phyloP scores from a whole-genome alignment of 1,140 invertebrate species.

The Drosophila oshimai region DNA sequence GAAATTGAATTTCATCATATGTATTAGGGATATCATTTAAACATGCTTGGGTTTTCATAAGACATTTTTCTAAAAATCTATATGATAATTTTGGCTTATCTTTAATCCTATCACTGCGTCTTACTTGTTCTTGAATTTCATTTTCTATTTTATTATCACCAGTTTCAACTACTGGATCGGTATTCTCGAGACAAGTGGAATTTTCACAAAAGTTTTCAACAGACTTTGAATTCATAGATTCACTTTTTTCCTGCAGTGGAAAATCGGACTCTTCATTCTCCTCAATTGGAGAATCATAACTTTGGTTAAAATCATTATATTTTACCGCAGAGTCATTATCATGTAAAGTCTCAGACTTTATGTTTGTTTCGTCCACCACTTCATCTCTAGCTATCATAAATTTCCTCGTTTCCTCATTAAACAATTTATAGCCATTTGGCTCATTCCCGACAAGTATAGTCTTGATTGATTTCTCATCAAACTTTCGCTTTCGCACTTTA shows the following conservation, averaged over 20 bases:
- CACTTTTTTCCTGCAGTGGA: constrained; percentile 1
- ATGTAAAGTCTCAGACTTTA: constrained; percentile 52
- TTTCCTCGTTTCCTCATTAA: too few relatives aligned
- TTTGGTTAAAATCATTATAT: constrained; percentile 3
- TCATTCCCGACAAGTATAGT: constrained; percentile 82
- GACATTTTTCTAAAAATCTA: constrained; percentile 35
- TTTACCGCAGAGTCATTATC: constrained; percentile 13
- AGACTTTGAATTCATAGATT: constrained; percentile 11
- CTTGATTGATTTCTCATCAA: constrained; percentile 82
- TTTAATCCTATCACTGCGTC: constrained; percentile 62
- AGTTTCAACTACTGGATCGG: constrained; percentile 17
- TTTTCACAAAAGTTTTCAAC: constrained; percentile 14
- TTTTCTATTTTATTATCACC: constrained; percentile 15
- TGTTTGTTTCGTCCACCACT: constrained; percentile 66
- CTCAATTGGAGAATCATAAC: constrained; percentile 12
- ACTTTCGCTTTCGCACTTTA: constrained; percentile 82
- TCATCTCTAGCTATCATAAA: too few relatives aligned
- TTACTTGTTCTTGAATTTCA: constrained; percentile 24
- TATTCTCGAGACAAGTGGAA: constrained; percentile 12
- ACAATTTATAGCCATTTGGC: constrained; percentile 54
- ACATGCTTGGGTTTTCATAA: constrained; percentile 37
- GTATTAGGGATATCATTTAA: background rate
- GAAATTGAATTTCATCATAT: constrained; percentile 61
- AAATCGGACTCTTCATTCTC: constrained; percentile 15
- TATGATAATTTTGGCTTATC: constrained; percentile 44